phyloP scores from a whole-genome alignment of 2,113 vertebrate genomes.

The Hemiscyllium ocellatum region DNA sequence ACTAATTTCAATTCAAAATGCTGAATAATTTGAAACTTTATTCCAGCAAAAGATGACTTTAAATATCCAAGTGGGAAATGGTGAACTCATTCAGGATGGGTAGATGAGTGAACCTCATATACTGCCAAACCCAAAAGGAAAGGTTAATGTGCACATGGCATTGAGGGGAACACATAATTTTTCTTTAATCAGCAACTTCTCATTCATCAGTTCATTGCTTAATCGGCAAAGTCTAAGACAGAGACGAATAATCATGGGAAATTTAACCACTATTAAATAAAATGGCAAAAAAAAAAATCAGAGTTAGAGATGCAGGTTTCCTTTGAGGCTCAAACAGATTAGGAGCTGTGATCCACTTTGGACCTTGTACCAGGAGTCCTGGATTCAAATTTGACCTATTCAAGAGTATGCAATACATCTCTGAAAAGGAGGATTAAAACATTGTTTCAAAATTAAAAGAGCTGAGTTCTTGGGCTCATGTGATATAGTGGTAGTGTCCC shows the following conservation, averaged over 20 bases:
- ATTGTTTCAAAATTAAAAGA: too few relatives aligned
- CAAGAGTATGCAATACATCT: too few relatives aligned
- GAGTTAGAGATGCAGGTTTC: too few relatives aligned
- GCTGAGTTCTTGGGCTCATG: too few relatives aligned
- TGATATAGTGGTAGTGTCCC: too few relatives aligned
- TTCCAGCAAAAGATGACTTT: neutral
- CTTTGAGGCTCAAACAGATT: too few relatives aligned
- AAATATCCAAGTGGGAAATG: neutral
- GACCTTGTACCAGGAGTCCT: too few relatives aligned
- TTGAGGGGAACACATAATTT: neutral
- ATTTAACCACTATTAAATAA: too few relatives aligned
- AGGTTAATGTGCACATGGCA: neutral
- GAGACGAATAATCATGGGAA: neutral
- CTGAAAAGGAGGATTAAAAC: too few relatives aligned
- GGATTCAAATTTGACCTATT: too few relatives aligned
- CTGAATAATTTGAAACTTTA: neutral
- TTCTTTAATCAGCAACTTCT: neutral
- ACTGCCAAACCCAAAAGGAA: neutral
- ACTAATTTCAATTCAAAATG: neutral
- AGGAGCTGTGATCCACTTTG: too few relatives aligned
- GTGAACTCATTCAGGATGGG: neutral
- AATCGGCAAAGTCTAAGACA: neutral
- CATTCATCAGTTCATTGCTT: neutral
- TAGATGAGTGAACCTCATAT: neutral
- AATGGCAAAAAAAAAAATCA: too few relatives aligned